phyloP scores from a whole-genome alignment of 2,113 vertebrate species.

The Spheniscus mendiculus region DNA sequence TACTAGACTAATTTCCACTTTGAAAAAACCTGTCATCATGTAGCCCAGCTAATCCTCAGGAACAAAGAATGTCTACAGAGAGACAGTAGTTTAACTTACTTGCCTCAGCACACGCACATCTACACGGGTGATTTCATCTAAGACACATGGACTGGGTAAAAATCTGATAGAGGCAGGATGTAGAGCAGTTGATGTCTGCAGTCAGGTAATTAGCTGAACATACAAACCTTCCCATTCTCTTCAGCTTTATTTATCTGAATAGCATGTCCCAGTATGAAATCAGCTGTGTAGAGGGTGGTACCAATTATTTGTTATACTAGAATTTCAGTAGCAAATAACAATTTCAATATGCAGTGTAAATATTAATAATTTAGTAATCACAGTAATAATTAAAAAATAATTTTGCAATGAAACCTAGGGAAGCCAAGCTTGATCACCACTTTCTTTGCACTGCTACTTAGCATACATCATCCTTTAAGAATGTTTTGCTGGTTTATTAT shows the following conservation, averaged over 20 bases:
- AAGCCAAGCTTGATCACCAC: not conserved
- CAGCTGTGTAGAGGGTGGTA: not conserved
- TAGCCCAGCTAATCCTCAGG: not conserved
- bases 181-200: not conserved
- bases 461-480: not conserved
- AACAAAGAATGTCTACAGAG: conserved; percentile 29
- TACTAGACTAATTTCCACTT: not conserved
- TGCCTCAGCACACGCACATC: not conserved
- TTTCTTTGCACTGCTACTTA: not conserved
- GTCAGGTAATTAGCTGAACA: not conserved
- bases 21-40: not conserved
- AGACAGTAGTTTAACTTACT: not conserved
- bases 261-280: not conserved
- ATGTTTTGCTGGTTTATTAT: not conserved
- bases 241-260: not conserved
- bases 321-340: not conserved
- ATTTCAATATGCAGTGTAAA: not conserved
- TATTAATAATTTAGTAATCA: not conserved
- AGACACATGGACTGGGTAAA: not conserved
- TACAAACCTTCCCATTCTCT: not conserved
- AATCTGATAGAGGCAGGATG: not conserved
- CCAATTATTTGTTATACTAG: not conserved
- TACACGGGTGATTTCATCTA: not conserved
- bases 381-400: not conserved
- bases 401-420: not conserved